Evolutionary conservation across 2,888 invertebrate genomes (phyloP).

Genomic region (Coleophora flavipennella): DNA sequence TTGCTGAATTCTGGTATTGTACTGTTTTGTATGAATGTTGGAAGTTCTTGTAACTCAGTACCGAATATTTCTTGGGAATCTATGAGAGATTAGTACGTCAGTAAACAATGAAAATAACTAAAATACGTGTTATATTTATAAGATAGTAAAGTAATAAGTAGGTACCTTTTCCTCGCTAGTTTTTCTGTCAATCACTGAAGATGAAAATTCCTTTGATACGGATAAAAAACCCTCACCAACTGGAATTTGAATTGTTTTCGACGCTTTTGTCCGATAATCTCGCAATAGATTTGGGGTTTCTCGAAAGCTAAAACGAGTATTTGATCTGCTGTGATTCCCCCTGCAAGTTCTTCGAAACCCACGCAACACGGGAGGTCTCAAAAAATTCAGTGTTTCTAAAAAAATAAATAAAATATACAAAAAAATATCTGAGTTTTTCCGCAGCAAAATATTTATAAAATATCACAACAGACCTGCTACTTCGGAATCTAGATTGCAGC

Average conservation of each 20-base stretch:
- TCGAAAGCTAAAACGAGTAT: constrained; percentile 5
- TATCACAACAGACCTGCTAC: constrained; percentile 32
- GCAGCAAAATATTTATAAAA: constrained; percentile 12
- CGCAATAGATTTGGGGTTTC: constrained; percentile 9
- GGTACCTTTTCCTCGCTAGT: constrained; percentile 26
- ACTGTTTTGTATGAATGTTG: constrained; percentile 8
- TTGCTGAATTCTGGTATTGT: constrained; percentile 1
- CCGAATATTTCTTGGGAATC: constrained; percentile 27
- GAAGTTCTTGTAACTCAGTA: constrained; percentile 21
- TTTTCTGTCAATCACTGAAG: constrained; percentile 32
- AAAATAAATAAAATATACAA: constrained; percentile 29
- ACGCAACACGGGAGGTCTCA: constrained; percentile 38
- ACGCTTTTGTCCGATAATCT: constrained; percentile 15
- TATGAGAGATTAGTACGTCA: constrained; percentile 10
- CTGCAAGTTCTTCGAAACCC: constrained; percentile 13
- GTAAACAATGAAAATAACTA: not conserved
- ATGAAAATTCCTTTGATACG: not conserved
- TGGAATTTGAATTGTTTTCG: constrained; percentile 13
- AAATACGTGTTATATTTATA: not conserved
- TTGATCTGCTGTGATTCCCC: constrained; percentile 4
- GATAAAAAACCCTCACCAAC: constrained; percentile 17
- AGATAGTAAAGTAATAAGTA: constrained; percentile 4
- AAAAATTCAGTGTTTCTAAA: constrained; percentile 45
- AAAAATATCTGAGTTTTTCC: constrained; percentile 5
- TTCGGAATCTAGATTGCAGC: constrained; percentile 31